A percentile compares a stretch with the other conserved stretches of the same genome.
These are phyloP conservation scores for Podocnemis expansa DNA, from an alignment of 2,113 vertebrate species.

Conservation along the genomic window DNA sequence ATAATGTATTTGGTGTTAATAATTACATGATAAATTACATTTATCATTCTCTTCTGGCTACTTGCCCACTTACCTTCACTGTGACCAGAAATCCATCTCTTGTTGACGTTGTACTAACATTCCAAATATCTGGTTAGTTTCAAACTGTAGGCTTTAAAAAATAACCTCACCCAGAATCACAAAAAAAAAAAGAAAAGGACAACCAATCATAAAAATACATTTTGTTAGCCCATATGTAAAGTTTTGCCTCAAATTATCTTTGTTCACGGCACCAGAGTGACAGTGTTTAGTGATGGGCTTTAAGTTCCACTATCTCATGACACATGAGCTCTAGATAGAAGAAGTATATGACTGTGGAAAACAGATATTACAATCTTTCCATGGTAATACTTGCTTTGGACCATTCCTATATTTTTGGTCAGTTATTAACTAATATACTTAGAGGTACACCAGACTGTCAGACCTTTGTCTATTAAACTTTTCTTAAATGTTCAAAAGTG, in stretches of 20 bases:
- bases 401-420: neutral
- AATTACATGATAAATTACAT: neutral
- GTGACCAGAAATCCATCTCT: neutral
- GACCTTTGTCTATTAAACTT: neutral
- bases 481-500: neutral
- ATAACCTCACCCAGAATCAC: neutral
- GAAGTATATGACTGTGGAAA: neutral
- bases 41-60: neutral
- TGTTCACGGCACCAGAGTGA: neutral
- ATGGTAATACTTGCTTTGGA: neutral
- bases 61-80: neutral
- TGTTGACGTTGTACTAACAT: neutral
- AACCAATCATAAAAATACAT: too few species aligned
- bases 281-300: neutral
- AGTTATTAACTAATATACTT: neutral
- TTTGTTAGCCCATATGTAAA: neutral
- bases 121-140: neutral
- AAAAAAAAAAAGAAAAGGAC: neutral
- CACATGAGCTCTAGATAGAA: neutral
- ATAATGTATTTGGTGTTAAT: neutral
- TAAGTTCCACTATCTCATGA: neutral
- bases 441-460: neutral
- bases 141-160: neutral
- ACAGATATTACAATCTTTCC: neutral
- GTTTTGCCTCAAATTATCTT: neutral